A percentile compares a stretch with the other conserved stretches of the same genome.
phyloP scores from a whole-genome alignment of 2,797 vertebrate genomes.

The Pelobates cultripes region DNA sequence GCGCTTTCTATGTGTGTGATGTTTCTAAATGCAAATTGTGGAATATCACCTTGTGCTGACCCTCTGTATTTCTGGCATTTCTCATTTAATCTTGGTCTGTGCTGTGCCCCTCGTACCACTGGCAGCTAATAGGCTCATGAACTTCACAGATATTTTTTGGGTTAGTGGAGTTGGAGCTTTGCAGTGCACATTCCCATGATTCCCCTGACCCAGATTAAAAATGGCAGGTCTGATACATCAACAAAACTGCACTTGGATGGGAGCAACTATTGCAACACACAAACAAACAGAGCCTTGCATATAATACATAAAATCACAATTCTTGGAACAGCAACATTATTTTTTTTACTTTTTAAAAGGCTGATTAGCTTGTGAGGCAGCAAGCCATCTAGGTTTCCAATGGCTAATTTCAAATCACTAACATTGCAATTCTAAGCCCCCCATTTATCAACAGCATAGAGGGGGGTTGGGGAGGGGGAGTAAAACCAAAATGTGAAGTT shows the following conservation, averaged over 20 bases:
- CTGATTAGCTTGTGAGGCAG: too few species aligned
- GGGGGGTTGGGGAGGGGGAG: too few species aligned
- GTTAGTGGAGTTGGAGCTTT: not conserved
- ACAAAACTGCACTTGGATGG: not conserved
- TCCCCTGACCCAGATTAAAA: not conserved
- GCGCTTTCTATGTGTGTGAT: slow-evolving; percentile 35
- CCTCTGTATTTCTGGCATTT: slow-evolving; percentile 30
- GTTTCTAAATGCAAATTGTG: slow-evolving; percentile 19
- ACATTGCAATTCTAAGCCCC: too few species aligned
- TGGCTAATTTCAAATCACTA: too few species aligned
- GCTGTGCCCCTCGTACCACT: not conserved
- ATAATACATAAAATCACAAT: too few species aligned
- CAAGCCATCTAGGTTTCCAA: too few species aligned
- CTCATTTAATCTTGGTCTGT: not conserved
- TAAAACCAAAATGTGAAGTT: too few species aligned
- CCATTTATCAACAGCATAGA: too few species aligned
- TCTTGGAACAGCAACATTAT: not conserved
- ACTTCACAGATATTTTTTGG: not conserved
- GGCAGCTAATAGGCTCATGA: not conserved
- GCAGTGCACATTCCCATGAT: not conserved
- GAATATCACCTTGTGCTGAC: slow-evolving; percentile 22
- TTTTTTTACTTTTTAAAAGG: too few species aligned
- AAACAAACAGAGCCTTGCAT: too few species aligned
- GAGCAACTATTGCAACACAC: too few species aligned
- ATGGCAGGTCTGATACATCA: not conserved